A percentile compares a stretch with the other conserved stretches of the same genome.
Conservation (phyloP, 2,797 vertebrate genomes). For the Rhodeus uyekii region DNA sequence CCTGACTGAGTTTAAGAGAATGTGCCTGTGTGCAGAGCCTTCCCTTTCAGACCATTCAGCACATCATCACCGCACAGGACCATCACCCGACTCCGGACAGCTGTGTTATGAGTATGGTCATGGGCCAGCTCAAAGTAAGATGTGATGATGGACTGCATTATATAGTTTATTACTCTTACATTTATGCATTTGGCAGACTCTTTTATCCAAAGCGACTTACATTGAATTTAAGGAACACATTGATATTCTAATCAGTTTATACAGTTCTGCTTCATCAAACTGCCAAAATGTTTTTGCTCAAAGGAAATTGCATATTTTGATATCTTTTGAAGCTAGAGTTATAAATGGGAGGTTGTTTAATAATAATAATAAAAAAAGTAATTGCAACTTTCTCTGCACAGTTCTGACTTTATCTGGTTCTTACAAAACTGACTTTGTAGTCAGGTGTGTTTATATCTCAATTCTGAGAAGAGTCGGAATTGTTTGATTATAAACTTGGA, state of each 20-base stretch:
- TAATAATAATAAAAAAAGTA: too few relatives aligned
- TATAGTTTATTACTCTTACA: too few relatives aligned
- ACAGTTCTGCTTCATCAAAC: neutral
- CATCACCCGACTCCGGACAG: constrained; percentile 76
- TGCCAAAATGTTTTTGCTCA: neutral
- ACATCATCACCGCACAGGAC: constrained; percentile 77
- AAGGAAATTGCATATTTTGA: neutral
- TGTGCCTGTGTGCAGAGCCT: constrained; percentile 64
- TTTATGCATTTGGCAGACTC: too few relatives aligned
- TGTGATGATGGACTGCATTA: neutral
- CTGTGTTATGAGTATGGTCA: constrained; percentile 78
- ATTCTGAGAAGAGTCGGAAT: neutral
- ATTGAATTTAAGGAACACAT: too few relatives aligned
- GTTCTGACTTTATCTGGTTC: too few relatives aligned
- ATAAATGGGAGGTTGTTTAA: neutral
- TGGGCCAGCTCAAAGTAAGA: constrained; percentile 78
- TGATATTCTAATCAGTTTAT: too few relatives aligned
- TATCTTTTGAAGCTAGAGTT: neutral
- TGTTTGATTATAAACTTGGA: neutral
- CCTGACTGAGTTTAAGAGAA: neutral
- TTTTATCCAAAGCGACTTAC: too few relatives aligned
- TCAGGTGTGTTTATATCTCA: too few relatives aligned
- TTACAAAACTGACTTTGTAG: too few relatives aligned
- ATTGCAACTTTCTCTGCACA: too few relatives aligned
- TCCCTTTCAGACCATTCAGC: constrained; percentile 78